Evolutionary conservation across 2,113 vertebrate genomes (phyloP).

Genomic region (Pseudorasbora parva): DNA sequence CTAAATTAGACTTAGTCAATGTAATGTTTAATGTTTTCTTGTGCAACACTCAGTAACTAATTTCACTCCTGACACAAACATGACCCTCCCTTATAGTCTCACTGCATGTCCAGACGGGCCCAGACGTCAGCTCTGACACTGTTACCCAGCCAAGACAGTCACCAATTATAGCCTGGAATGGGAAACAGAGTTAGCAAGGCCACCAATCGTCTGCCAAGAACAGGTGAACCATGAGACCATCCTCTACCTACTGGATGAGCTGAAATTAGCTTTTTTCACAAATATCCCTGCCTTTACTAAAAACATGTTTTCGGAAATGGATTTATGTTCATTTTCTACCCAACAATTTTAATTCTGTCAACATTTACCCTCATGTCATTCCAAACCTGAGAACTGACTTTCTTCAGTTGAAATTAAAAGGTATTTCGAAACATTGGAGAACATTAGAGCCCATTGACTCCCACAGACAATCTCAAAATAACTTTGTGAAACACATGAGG

Average conservation of each 20-base stretch:
- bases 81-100: not conserved
- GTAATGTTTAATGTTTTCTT: not conserved
- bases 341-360: not conserved
- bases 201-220: conserved; percentile 53
- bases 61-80: conserved; percentile 4
- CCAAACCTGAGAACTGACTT: not conserved
- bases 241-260: not conserved
- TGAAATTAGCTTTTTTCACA: not conserved
- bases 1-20: not conserved
- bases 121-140: conserved; percentile 60
- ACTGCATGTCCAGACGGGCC: conserved; percentile 59
- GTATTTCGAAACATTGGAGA: not conserved
- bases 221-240: conserved; percentile 33
- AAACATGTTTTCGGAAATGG: not conserved
- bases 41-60: not conserved
- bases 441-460: not conserved
- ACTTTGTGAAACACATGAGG: not conserved
- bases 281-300: not conserved
- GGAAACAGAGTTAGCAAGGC: conserved; percentile 61
- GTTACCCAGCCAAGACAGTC: conserved; percentile 47
- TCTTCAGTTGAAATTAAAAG: too few species aligned
- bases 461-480: not conserved
- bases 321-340: not conserved
- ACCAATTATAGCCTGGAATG: conserved; percentile 67
- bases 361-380: not conserved